These are phyloP conservation scores for Chionoecetes opilio DNA, from an alignment of 1,140 invertebrate species.

Conservation along the genomic window DNA sequence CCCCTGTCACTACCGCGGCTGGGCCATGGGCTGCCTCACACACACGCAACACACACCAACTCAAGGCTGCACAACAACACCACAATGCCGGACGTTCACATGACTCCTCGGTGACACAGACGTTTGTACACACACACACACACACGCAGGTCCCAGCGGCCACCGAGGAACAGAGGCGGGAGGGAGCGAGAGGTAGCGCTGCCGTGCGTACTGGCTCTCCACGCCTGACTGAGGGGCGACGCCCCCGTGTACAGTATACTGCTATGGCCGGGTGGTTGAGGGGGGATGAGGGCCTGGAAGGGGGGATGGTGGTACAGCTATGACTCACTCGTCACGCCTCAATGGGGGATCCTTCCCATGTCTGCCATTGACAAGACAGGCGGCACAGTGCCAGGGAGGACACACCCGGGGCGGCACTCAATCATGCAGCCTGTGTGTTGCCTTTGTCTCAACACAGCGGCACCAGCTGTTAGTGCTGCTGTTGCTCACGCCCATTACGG, in stretches of 20 bases:
- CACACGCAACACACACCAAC: background rate
- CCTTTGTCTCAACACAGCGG: background rate
- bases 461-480: conserved; percentile 19
- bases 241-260: conserved; percentile 62
- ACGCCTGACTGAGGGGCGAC: conserved; percentile 76
- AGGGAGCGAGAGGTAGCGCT: conserved; percentile 19
- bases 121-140: background rate
- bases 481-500: conserved; percentile 37
- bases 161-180: background rate
- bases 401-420: too few species aligned
- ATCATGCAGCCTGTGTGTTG: background rate
- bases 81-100: background rate
- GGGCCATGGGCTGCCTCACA: background rate
- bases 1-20: background rate
- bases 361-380: background rate
- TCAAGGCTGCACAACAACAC: background rate
- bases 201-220: conserved; percentile 60
- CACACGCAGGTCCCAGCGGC: background rate
- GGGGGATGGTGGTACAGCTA: conserved; percentile 52
- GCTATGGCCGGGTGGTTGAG: conserved; percentile 37
- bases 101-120: background rate
- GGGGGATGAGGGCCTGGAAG: background rate
- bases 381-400: background rate
- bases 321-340: conserved; percentile 56
- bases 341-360: background rate